Base-by-base conservation (phyloP, 2,797 vertebrate species). In the Neoniphon sammara region DNA sequence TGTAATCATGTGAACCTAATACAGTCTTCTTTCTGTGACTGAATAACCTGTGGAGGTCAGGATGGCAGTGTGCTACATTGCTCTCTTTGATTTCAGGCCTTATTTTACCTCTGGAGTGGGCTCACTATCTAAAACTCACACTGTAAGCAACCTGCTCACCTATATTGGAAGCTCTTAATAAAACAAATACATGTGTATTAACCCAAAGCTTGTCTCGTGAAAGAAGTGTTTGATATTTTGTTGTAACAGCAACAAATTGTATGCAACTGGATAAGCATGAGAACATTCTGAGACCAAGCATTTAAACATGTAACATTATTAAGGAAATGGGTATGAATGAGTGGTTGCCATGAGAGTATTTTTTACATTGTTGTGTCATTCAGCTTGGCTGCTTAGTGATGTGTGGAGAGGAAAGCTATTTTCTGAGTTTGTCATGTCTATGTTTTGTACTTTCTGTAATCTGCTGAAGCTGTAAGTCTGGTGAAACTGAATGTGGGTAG, bases 31-130 rank as follows among this genome's bases (percentile, higher is more conserved):
- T 57, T 72, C 75, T 58, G 20, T 49, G 71, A 87, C 81, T 80
- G 82, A 89, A 88, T 80, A 85, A 88, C 78, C 81, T 81, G 71
- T 88, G 80, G 85, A 87, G 72, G 68, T 85, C 67, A 75, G 78
- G 83, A 85, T 87, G 81, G 55, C 30, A 15, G 44, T 71, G 66
- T 75, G 68, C 60, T 63, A 66, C 47, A 49, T 65, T 74, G 66
- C 77, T 65, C 82, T 61, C 31, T 53, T 71, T 59, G 54, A 78
- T 76, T 71, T 70, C 50, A 65, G 65, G 78, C 67, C 75, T 77
- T 77, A 50, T 70, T 88, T 85, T 66, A 62, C 73, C 56, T 82
- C 46, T 66, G 39, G 72, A 77, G 53, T 65, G 31, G 57, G 64
- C 52, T 78, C 31, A 23, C 39, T 50, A 58, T 68, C 57, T 72